These are phyloP conservation scores for Plumapathes pennacea DNA, from an alignment of 92 coral and sea anemone genomes.

Conservation along the genomic window DNA sequence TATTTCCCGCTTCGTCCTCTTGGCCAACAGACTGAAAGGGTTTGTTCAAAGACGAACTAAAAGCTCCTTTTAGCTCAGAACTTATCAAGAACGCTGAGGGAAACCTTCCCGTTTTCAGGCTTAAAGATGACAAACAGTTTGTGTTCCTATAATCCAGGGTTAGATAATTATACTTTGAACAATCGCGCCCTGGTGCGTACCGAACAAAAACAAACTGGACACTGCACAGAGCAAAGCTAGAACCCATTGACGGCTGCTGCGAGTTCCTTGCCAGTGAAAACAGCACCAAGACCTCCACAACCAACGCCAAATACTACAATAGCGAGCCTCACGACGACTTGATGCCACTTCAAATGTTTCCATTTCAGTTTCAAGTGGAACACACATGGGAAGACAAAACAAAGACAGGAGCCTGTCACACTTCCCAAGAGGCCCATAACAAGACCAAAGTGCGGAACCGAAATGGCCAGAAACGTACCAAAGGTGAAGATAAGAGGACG, in stretches of 20 bases:
- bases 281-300: conserved; percentile 32
- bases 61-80: too few species aligned
- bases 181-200: too few species aligned
- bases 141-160: too few species aligned
- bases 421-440: conserved; percentile 34
- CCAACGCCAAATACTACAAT: conserved; percentile 20
- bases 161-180: too few species aligned
- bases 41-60: too few species aligned
- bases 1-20: too few species aligned
- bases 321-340: conserved; percentile 1
- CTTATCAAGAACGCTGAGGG: too few species aligned
- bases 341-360: conserved; percentile 27
- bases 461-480: conserved; percentile 17
- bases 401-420: conserved; percentile 32
- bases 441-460: conserved; percentile 40
- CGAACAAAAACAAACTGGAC: too few species aligned
- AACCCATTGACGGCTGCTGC: background rate
- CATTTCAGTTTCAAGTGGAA: conserved; percentile 39
- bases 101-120: too few species aligned
- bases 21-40: too few species aligned
- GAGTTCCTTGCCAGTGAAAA: conserved; percentile 22
- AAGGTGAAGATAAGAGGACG: conserved; percentile 21
- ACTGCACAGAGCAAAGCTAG: too few species aligned
- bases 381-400: conserved; percentile 31
- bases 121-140: too few species aligned